Base-by-base conservation (phyloP, 1,140 invertebrate species). In the Diabrotica undecimpunctata region DNA sequence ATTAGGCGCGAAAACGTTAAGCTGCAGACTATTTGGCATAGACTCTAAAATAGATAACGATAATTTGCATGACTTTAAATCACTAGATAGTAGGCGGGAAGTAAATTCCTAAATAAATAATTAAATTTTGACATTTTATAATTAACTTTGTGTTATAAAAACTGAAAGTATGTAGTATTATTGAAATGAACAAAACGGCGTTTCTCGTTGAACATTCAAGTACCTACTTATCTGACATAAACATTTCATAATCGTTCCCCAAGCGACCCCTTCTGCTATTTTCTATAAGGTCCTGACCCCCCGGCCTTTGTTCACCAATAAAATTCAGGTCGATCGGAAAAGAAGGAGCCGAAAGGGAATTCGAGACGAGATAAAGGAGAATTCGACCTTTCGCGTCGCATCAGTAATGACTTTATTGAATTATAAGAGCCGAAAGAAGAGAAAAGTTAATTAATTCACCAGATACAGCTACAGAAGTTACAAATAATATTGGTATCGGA, bases 401-500 rank as follows among this genome's bases (percentile, higher is more conserved):
- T 55, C 54, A 25, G 54, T 55, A 55, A 55, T 55, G 25, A 55
- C 12, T 36, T 36, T 9, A 55, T 55, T 55, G 54, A 36, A 55
- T 55, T 55, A 55, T 11, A 55, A 14, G 54, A n/a, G 13, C 25
- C 13, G 54, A 55, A 55, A 55, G 10, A 36, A 55, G 54, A 55
- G 54, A 55, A 55, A 55, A 55, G 54, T 55, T 55, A 55, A 55
- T 55, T 55, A 55, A 55, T 55, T 55, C 54, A 25, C 13, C 10
- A 14, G 54, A 6, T 55, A 25, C 25, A 36, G 54, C 25, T 55
- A 25, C 25, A 36, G 54, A 55, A 55, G 12, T 55, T 55, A 55
- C 54, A 55, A 55, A 55, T 46, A 46, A 46, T 55, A 55, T 55
- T 55, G 9, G 25, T 55, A 55, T 36, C 54, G 25, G 41, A 46